phyloP scores from a whole-genome alignment of 2,797 vertebrate species.

The Cossypha polioptera region DNA sequence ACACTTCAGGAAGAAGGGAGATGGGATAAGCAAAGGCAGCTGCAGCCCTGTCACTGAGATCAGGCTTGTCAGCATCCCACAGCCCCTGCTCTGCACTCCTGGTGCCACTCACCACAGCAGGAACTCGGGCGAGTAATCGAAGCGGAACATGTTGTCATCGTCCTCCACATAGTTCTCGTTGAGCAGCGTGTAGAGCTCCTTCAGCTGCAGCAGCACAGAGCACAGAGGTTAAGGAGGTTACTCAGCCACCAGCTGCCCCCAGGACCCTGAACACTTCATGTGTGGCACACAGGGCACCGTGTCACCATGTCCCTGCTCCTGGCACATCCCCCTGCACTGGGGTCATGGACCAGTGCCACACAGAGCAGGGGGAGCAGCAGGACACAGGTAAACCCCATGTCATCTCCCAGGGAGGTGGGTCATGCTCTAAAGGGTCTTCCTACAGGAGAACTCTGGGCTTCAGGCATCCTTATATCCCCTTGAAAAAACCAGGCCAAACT shows the following conservation, averaged over 20 bases:
- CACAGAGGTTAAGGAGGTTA: not conserved
- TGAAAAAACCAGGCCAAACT: not conserved
- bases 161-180: slow-evolving; percentile 99
- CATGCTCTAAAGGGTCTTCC: not conserved
- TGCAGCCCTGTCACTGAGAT: not conserved
- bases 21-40: not conserved
- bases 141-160: slow-evolving; percentile 99
- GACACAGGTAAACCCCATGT: not conserved
- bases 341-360: not conserved
- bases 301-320: accelerated
- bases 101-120: slow-evolving; percentile 88
- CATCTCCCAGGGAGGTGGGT: not conserved
- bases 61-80: not conserved
- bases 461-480: not conserved
- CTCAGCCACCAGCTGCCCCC: not conserved
- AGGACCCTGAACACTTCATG: not conserved
- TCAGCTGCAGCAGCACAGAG: slow-evolving; percentile 80
- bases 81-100: not conserved
- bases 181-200: slow-evolving; percentile 95
- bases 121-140: slow-evolving; percentile 98
- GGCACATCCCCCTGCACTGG: accelerated
- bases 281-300: accelerated
- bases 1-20: not conserved
- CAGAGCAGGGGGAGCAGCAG: not conserved
- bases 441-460: not conserved